A percentile compares a stretch with the other conserved stretches of the same genome.
These are phyloP conservation scores for Drosophila meridionalis DNA, from an alignment of 2,888 invertebrate genomes.

Conservation along the genomic window DNA sequence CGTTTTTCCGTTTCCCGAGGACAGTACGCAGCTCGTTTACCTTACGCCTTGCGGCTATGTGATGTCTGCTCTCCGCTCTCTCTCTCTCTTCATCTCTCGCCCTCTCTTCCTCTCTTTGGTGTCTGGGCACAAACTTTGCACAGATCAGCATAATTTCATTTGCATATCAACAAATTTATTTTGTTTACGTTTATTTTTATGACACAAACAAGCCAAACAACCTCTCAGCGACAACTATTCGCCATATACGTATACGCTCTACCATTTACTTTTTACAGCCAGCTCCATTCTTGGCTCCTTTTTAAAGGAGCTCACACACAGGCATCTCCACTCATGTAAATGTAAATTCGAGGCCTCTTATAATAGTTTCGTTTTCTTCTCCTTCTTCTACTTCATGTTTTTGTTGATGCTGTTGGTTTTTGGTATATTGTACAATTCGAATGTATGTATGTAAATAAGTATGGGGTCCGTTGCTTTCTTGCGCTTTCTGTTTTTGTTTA, in stretches of 20 bases:
- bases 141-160: slow-evolving; percentile 79
- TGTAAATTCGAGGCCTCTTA: slow-evolving; percentile 47
- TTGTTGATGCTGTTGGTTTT: slow-evolving; percentile 15
- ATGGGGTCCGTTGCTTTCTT: slow-evolving; percentile 7
- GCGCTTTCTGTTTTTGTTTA: slow-evolving; percentile 17
- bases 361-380: slow-evolving; percentile 27
- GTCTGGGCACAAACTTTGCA: slow-evolving; percentile 44
- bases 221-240: slow-evolving; percentile 17
- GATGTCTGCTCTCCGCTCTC: slow-evolving; percentile 4
- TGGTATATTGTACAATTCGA: slow-evolving; percentile 17
- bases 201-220: slow-evolving; percentile 59
- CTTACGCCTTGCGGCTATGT: slow-evolving; percentile 25
- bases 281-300: slow-evolving; percentile 25
- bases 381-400: neutral
- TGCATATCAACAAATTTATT: slow-evolving; percentile 81
- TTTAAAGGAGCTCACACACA: slow-evolving; percentile 31
- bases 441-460: slow-evolving; percentile 45
- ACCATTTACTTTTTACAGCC: slow-evolving; percentile 34
- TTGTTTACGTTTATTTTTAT: slow-evolving; percentile 70
- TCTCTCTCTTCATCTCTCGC: neutral
- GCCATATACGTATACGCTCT: slow-evolving; percentile 20
- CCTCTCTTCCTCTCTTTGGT: neutral
- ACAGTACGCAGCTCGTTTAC: slow-evolving; percentile 20
- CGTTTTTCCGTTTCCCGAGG: slow-evolving; percentile 8
- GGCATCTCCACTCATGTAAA: slow-evolving; percentile 35